phyloP scores from a whole-genome alignment of 2,888 invertebrate genomes.

The Drosophila hamatofila region DNA sequence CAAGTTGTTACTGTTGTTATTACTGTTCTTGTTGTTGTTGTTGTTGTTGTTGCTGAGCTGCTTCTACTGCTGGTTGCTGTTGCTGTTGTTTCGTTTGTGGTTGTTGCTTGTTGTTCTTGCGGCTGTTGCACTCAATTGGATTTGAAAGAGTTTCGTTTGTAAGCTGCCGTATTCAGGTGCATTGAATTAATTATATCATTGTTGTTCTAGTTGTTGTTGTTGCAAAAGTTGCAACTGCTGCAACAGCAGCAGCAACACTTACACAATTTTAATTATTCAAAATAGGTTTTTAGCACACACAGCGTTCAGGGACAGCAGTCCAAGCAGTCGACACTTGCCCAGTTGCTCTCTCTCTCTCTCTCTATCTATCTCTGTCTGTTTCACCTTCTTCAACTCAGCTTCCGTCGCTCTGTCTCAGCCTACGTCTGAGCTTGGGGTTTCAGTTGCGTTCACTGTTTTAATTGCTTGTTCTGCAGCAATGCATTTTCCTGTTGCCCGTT shows the following conservation, averaged over 20 bases:
- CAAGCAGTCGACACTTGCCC: conserved; percentile 25
- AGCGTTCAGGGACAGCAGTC: conserved; percentile 34
- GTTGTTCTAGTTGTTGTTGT: conserved; percentile 43
- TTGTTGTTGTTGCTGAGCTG: background rate
- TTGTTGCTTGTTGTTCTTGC: conserved; percentile 35
- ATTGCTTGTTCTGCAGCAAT: conserved; percentile 78
- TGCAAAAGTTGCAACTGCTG: conserved; percentile 43
- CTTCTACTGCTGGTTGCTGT: conserved; percentile 1
- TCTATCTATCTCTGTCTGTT: background rate
- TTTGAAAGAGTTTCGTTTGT: conserved; percentile 49
- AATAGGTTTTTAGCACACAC: conserved; percentile 76
- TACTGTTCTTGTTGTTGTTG: conserved; percentile 8
- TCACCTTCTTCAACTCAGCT: background rate
- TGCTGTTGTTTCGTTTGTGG: conserved; percentile 16
- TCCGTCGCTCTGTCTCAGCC: background rate
- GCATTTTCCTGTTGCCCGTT: conserved; percentile 74
- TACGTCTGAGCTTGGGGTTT: conserved; percentile 11
- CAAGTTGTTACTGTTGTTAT: conserved; percentile 1
- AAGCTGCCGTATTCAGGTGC: conserved; percentile 71
- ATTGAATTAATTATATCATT: conserved; percentile 83
- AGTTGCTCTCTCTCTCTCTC: conserved; percentile 8
- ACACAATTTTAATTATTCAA: conserved; percentile 78
- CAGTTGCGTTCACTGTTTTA: conserved; percentile 52
- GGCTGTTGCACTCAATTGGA: conserved; percentile 55
- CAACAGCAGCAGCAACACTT: conserved; percentile 62